Base-by-base conservation (phyloP, 2,113 vertebrate genomes). In the Chlamydotis undulata region DNA sequence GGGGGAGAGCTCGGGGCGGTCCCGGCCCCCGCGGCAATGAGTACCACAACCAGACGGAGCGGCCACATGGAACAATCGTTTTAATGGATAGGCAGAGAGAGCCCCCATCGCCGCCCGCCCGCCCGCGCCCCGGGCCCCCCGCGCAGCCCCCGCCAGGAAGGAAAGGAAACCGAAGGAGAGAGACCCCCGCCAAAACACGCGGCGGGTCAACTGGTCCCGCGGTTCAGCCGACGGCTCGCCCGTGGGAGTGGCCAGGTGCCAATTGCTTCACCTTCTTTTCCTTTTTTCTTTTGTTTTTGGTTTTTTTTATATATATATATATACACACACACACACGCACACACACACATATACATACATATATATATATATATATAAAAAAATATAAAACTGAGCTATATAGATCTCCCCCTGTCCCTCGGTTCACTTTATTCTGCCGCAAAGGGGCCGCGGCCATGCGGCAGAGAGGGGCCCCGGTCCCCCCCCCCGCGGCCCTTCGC, bases 81-180 rank as follows among this genome's bases (percentile, higher is more conserved):
- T 98, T 98, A 98, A 98, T 98, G 97, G 98, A 97, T 97, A 97
- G 97, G 98, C 97, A 98, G 97, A 98, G 97, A 98, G 97, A 98
- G 97, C 89, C 97, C 97, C 97, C 94, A 18, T 85, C 79, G 31
- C 96, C 95, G 73, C 87, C 97, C 96, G 95, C 84, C 70, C 63
- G 65, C 77, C 74, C 82, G 14, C 63, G 15, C 89, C 69, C 50
- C 31, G 71, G 80, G 45, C 68, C 77, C 68, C 64, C 56, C 29
- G 19, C 26, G 15, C 43, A 67, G 53, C 88, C 90, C 89, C 56
- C 33, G 22, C 75, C 69, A 9, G 90, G 80, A 89, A 86, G 83
- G 90, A 93, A 93, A 91, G 90, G 84, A 86, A 94, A 85, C 61
- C 16, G n/a, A 89, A 94, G 93, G 88, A 94, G 84, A 82, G 65